Evolutionary conservation across 2,888 invertebrate species (phyloP), one percentile per base, ranked within the genome.

Genomic region (Phania funesta): DNA sequence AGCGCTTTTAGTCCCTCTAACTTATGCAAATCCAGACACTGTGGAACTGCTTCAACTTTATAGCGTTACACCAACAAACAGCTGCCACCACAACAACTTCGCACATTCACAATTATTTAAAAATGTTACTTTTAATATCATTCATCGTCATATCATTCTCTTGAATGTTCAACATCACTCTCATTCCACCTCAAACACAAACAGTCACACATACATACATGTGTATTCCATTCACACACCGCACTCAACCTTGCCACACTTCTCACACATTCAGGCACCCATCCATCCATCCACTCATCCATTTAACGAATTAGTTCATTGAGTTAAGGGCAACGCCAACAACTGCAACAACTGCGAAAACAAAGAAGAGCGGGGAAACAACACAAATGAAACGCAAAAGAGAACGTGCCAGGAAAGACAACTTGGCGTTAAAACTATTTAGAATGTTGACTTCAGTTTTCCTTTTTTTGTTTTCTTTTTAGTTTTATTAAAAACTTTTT

Each of bases 371-470:
- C 16, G n/a, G 18, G 1, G 46, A 50, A 24, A 22, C 29, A 41
- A 20, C 3, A 32, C 2, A 38, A 50, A 11, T 24, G 20, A 20
- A 20, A 29, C 20, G n/a, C 20, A 29, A 32, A 35, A 48, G 20
- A 8, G 13, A 54, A 78, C 74, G 54, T 78, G 64, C 68, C 58
- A n/a, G 18, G 38, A 74, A 65, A 68, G 64, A 82, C 82, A 82
- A 78, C 74, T 74, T 78, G 78, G 70, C 64, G 73, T 78, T 70
- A 82, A 78, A 82, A 82, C 73, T 82, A 82, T 68, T 78, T 78
- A 74, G 82, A 82, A 82, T 82, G 78, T 82, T 82, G 82, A 78
- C 82, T 78, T 78, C 78, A 82, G 68, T 68, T n/a, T n/a, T n/a
- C n/a, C n/a, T n/a, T n/a, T n/a, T n/a, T n/a, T n/a, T n/a, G n/a